Evolutionary conservation across 2,113 vertebrate genomes (phyloP).

Genomic region (Alces alces): DNA sequence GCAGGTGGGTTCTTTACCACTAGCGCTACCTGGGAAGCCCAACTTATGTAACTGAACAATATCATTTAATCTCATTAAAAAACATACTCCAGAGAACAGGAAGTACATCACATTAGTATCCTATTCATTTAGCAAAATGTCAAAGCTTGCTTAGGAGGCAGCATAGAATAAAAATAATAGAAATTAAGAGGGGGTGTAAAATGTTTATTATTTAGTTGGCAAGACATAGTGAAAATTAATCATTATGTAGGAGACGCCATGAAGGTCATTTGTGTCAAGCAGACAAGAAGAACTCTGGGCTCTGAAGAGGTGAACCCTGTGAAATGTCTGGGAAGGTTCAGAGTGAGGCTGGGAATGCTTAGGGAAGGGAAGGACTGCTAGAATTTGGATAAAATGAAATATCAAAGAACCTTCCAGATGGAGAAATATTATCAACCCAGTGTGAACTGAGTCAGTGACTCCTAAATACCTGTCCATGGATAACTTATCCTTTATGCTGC

Average conservation of each 20-base stretch:
- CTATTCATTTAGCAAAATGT: background rate
- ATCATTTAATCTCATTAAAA: background rate
- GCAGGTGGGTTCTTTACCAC: background rate
- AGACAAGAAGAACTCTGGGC: background rate
- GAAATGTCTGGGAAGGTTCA: background rate
- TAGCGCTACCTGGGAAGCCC: fast-evolving
- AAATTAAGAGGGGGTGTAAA: background rate
- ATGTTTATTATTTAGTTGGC: background rate
- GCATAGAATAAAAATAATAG: background rate
- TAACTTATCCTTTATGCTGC: background rate
- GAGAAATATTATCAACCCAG: background rate
- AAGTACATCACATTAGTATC: background rate
- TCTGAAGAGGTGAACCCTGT: background rate
- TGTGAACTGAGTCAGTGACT: no score
- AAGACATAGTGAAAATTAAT: background rate
- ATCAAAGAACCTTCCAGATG: background rate
- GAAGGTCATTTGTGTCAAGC: background rate
- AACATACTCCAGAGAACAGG: background rate
- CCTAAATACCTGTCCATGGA: background rate
- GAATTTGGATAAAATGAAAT: background rate
- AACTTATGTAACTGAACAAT: background rate
- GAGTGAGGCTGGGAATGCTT: no score
- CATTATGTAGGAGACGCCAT: fast-evolving
- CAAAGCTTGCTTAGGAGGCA: background rate
- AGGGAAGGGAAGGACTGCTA: background rate